These are phyloP conservation scores for Watsonalla cultraria DNA, from an alignment of 2,888 invertebrate genomes.

Conservation along the genomic window DNA sequence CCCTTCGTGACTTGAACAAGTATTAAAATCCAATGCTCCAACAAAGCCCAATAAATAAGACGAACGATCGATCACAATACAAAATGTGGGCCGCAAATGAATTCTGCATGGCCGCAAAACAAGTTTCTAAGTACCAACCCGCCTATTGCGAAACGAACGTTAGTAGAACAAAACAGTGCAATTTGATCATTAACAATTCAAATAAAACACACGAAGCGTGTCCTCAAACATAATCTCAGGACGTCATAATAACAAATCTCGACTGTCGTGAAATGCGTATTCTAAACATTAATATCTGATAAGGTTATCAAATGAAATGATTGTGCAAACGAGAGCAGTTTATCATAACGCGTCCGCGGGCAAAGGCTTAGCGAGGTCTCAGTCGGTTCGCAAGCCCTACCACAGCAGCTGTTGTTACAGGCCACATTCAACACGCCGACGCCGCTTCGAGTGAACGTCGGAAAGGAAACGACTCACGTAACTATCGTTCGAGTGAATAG, in stretches of 20 bases:
- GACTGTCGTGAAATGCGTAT: slow-evolving; percentile 57
- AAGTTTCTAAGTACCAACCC: slow-evolving; percentile 16
- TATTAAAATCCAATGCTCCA: slow-evolving; percentile 19
- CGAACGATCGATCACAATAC: slow-evolving; percentile 31
- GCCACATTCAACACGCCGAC: slow-evolving; percentile 63
- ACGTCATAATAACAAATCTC: slow-evolving; percentile 69
- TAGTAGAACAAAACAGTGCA: slow-evolving; percentile 8
- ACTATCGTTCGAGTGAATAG: slow-evolving; percentile 71
- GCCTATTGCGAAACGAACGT: slow-evolving; percentile 29
- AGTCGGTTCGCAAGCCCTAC: slow-evolving; percentile 42
- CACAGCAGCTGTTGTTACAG: slow-evolving; percentile 54
- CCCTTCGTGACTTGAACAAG: neutral
- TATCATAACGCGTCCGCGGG: slow-evolving; percentile 42
- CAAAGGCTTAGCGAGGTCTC: slow-evolving; percentile 49
- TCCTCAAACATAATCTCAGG: slow-evolving; percentile 36
- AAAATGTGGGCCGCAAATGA: slow-evolving; percentile 17
- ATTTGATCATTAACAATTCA: slow-evolving; percentile 13
- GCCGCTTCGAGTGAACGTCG: slow-evolving; percentile 72
- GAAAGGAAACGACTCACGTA: slow-evolving; percentile 63
- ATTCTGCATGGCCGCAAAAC: slow-evolving; percentile 24
- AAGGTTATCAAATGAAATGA: slow-evolving; percentile 66
- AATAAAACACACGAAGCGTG: slow-evolving; percentile 22
- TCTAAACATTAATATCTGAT: slow-evolving; percentile 55
- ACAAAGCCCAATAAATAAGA: slow-evolving; percentile 29
- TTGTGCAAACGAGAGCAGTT: slow-evolving; percentile 72